phyloP scores from a whole-genome alignment of 2,797 vertebrate species.

The Poeciliopsis paucimaculata region DNA sequence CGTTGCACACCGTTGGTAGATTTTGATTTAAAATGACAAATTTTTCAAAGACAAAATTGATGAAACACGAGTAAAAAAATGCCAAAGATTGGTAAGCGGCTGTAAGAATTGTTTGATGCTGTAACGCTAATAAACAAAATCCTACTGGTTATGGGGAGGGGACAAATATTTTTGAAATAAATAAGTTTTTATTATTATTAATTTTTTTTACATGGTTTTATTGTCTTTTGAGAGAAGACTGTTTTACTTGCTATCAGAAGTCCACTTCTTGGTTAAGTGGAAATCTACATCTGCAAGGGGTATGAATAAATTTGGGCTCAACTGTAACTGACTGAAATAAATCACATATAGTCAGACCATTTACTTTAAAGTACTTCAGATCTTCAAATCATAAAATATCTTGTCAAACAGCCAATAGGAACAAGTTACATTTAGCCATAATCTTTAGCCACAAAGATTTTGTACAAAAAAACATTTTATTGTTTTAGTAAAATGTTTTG shows the following conservation, averaged over 20 bases:
- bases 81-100: not conserved
- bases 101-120: not conserved
- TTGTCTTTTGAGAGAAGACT: not conserved
- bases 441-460: not conserved
- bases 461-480: not conserved
- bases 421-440: not conserved
- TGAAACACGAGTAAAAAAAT: not conserved
- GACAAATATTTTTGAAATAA: not conserved
- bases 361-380: not conserved
- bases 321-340: not conserved
- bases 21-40: not conserved
- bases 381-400: not conserved
- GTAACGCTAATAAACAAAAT: not conserved
- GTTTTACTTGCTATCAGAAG: not conserved
- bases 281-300: not conserved
- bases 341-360: not conserved
- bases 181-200: not conserved
- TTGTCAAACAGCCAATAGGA: not conserved
- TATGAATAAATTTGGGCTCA: not conserved
- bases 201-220: not conserved
- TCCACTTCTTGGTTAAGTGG: not conserved
- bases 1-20: not conserved
- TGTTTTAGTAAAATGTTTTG: not conserved
- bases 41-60: not conserved
- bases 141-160: not conserved